Percentiles rank a stretch among this genome's conserved stretches.
Conservation (phyloP, 1,140 invertebrate genomes). For the Spodoptera litura region DNA sequence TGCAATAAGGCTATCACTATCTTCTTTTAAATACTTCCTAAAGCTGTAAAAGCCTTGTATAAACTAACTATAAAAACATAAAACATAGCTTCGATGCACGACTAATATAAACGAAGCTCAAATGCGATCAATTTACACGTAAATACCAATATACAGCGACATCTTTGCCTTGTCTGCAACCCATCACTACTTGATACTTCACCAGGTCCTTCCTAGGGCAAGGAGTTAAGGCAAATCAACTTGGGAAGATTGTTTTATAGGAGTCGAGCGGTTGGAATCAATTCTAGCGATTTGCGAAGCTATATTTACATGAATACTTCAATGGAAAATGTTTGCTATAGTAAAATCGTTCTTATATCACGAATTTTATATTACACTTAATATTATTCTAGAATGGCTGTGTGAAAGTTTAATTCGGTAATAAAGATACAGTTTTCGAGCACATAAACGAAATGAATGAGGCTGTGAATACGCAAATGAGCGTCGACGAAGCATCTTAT, state of each 20-base stretch:
- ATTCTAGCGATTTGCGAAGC: background rate
- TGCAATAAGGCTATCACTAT: background rate
- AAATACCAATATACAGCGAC: conserved; percentile 16
- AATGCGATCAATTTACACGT: conserved; percentile 2
- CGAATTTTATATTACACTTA: too few species aligned
- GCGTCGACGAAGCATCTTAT: too few species aligned
- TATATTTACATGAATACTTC: too few species aligned
- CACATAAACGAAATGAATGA: too few species aligned
- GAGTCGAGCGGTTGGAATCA: too few species aligned
- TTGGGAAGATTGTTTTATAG: too few species aligned
- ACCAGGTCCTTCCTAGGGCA: conserved; percentile 6
- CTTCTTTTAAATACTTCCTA: background rate
- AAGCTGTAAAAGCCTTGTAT: conserved; percentile 5
- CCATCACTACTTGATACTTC: conserved; percentile 12
- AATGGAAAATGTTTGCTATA: too few species aligned
- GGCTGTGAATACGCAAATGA: too few species aligned
- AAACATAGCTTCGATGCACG: conserved; percentile 6
- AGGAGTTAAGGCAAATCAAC: background rate
- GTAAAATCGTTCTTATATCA: too few species aligned
- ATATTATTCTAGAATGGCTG: too few species aligned
- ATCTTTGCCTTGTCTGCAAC: conserved; percentile 3
- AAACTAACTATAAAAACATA: conserved; percentile 4
- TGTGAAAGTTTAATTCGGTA: too few species aligned
- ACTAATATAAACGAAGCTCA: background rate
- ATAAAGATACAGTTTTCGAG: too few species aligned